These are phyloP conservation scores for Hirtodrosophila alboralis DNA, from an alignment of 2,888 invertebrate species.

Conservation along the genomic window DNA sequence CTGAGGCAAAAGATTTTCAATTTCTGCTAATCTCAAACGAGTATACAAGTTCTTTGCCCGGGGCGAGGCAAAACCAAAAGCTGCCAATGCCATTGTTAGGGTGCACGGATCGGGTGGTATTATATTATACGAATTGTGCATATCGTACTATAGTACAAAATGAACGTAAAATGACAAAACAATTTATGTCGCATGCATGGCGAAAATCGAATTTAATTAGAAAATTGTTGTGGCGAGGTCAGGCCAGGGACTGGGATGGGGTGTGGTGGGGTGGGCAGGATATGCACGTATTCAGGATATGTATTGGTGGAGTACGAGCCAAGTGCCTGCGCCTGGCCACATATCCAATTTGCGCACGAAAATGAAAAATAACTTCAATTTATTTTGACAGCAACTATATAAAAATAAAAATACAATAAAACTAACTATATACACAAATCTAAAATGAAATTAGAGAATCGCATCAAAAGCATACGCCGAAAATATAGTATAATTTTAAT, in stretches of 20 bases:
- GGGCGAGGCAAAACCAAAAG: slow-evolving; percentile 47
- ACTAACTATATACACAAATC: slow-evolving; percentile 30
- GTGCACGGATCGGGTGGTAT: slow-evolving; percentile 7
- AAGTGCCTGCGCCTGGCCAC: slow-evolving; percentile 29
- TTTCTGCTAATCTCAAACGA: slow-evolving; percentile 80
- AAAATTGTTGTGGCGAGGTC: slow-evolving; percentile 71
- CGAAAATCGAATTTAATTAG: slow-evolving; percentile 80
- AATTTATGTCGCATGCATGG: slow-evolving; percentile 78
- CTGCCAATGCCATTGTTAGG: slow-evolving; percentile 56
- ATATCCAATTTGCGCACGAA: slow-evolving; percentile 52
- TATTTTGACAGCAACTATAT: slow-evolving; percentile 69
- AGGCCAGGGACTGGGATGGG: slow-evolving; percentile 18
- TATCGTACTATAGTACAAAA: slow-evolving; percentile 12
- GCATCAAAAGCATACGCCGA: slow-evolving; percentile 72
- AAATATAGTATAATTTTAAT: slow-evolving; percentile 75
- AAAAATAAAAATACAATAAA: slow-evolving; percentile 32
- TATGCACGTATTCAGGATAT: slow-evolving; percentile 54
- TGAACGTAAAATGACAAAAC: slow-evolving; percentile 72
- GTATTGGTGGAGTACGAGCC: slow-evolving; percentile 40
- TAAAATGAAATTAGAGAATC: slow-evolving; percentile 71
- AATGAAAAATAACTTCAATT: slow-evolving; percentile 72
- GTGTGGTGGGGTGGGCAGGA: slow-evolving; percentile 20
- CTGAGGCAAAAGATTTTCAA: slow-evolving; percentile 71
- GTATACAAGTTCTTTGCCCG: slow-evolving; percentile 67
- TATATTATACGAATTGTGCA: slow-evolving; percentile 12